Conservation (phyloP, 2,113 vertebrate genomes). For the Morone chrysops region DNA sequence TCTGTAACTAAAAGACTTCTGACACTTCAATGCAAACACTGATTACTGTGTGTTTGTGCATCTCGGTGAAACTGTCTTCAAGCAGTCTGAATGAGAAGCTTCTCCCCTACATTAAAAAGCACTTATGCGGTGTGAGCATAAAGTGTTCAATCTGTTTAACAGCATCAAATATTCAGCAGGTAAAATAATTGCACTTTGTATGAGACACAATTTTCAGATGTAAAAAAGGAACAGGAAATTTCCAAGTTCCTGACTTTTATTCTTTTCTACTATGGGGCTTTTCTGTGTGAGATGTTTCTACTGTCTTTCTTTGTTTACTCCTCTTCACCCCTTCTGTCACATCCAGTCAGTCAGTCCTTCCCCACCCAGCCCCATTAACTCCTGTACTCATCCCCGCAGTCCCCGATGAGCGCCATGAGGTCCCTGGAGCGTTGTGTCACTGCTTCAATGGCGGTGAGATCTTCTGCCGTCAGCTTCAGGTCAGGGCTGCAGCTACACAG, state of each 20-base stretch:
- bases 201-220: not conserved
- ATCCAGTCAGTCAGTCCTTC: conserved; percentile 15
- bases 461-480: conserved; percentile 56
- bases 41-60: not conserved
- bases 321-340: conserved; percentile 33
- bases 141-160: not conserved
- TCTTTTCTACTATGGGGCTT: not conserved
- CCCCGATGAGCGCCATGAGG: conserved; percentile 57
- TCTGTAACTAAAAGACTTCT: not conserved
- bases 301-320: not conserved
- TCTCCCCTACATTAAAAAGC: not conserved
- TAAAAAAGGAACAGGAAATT: not conserved
- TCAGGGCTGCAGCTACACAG: conserved; percentile 64
- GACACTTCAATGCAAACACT: not conserved
- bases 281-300: conserved; percentile 1
- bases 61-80: not conserved
- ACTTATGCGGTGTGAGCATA: not conserved
- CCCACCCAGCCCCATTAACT: conserved; percentile 38
- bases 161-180: not conserved
- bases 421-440: conserved; percentile 64
- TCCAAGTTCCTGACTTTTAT: not conserved
- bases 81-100: not conserved
- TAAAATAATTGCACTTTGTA: not conserved
- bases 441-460: conserved; percentile 39
- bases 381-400: conserved; percentile 76